phyloP scores from a whole-genome alignment of 2,797 vertebrate species.

The Enteromius thamalakanensis region DNA sequence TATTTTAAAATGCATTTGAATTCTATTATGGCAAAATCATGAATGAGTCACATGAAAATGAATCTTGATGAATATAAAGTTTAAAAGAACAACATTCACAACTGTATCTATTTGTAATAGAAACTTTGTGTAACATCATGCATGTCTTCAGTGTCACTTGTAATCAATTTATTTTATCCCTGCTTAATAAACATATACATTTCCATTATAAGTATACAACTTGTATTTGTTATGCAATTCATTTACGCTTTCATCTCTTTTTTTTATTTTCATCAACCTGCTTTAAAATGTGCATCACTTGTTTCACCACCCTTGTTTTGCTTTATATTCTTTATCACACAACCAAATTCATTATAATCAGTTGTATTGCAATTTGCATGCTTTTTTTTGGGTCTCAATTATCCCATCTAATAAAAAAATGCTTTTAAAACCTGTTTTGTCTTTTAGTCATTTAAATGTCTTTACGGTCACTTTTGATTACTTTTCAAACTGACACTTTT shows the following conservation, averaged over 20 bases:
- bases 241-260: not conserved
- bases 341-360: not conserved
- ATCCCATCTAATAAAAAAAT: not conserved
- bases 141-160: not conserved
- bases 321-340: not conserved
- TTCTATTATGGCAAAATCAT: too few species aligned
- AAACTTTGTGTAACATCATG: not conserved
- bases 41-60: too few species aligned
- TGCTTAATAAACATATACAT: not conserved
- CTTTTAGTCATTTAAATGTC: not conserved
- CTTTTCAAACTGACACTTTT: not conserved
- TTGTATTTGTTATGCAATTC: not conserved
- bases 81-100: not conserved
- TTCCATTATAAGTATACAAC: not conserved
- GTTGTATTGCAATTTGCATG: not conserved
- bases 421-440: not conserved
- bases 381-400: not conserved
- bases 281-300: not conserved
- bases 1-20: too few species aligned
- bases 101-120: not conserved
- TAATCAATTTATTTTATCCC: not conserved
- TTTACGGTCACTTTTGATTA: not conserved
- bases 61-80: not conserved
- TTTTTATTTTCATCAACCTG: not conserved
- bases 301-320: not conserved